These are phyloP conservation scores for Marisa cornuarietis DNA, from an alignment of 1,140 invertebrate genomes.

Conservation along the genomic window DNA sequence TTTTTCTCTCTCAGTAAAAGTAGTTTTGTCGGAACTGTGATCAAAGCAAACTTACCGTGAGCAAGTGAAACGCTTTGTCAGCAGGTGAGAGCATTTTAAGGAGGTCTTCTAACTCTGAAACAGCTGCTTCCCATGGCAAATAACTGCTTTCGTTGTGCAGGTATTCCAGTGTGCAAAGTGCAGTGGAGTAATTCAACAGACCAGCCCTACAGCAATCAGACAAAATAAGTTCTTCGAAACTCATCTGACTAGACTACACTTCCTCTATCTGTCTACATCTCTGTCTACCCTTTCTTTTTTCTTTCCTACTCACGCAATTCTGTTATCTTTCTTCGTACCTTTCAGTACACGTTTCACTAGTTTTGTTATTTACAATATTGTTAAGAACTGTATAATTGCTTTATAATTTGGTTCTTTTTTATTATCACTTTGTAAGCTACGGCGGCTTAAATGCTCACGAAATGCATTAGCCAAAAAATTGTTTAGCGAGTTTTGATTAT, in stretches of 20 bases:
- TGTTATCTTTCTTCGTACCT: no score
- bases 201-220: conserved; percentile 72
- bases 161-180: conserved; percentile 77
- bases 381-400: no score
- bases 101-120: conserved; percentile 76
- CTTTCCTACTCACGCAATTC: no score
- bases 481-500: no score
- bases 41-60: background rate
- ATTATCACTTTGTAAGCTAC: no score
- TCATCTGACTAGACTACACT: background rate
- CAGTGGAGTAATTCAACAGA: conserved; percentile 75
- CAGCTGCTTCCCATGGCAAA: conserved; percentile 65
- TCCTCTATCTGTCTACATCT: background rate
- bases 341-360: no score
- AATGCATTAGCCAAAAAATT: no score
- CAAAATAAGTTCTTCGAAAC: background rate
- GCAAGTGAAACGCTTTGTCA: background rate
- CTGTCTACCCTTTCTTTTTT: no score
- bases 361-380: no score
- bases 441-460: no score
- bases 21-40: background rate
- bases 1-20: background rate
- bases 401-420: no score
- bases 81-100: conserved; percentile 69
- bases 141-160: conserved; percentile 78